Conservation (phyloP, 2,888 invertebrate species). For the Rhyacophila evoluta region DNA sequence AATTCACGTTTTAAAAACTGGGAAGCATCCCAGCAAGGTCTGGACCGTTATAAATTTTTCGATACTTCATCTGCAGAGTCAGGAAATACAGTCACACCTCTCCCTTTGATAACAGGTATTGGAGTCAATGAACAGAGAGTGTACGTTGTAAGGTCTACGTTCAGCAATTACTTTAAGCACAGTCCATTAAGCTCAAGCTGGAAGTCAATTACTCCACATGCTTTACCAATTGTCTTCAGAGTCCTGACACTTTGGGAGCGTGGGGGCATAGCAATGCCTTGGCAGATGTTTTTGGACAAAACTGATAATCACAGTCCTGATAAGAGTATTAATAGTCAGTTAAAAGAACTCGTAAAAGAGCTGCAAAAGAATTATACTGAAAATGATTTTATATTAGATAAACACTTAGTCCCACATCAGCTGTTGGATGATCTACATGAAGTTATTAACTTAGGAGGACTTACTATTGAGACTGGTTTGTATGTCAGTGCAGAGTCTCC, state of each 20-base stretch:
- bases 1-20: constrained; percentile 51
- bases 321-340: constrained; percentile 33
- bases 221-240: constrained; percentile 68
- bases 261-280: constrained; percentile 66
- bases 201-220: constrained; percentile 63
- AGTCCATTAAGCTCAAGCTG: constrained; percentile 68
- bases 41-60: constrained; percentile 52
- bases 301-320: constrained; percentile 35
- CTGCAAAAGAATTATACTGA: constrained; percentile 41
- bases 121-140: constrained; percentile 42
- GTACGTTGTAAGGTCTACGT: constrained; percentile 49
- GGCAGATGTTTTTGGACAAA: constrained; percentile 52
- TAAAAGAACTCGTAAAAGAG: constrained; percentile 36
- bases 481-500: background rate
- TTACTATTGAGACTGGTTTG: background rate
- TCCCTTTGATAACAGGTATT: constrained; percentile 45
- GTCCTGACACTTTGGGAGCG: constrained; percentile 69
- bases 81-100: constrained; percentile 34
- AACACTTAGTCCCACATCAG: background rate
- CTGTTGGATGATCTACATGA: background rate
- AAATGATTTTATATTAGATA: background rate
- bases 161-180: constrained; percentile 65
- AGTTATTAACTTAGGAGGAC: background rate
- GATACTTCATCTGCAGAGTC: constrained; percentile 51
- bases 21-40: constrained; percentile 47